Conservation (phyloP, 2,797 vertebrate species). For the Perodicticus potto region DNA sequence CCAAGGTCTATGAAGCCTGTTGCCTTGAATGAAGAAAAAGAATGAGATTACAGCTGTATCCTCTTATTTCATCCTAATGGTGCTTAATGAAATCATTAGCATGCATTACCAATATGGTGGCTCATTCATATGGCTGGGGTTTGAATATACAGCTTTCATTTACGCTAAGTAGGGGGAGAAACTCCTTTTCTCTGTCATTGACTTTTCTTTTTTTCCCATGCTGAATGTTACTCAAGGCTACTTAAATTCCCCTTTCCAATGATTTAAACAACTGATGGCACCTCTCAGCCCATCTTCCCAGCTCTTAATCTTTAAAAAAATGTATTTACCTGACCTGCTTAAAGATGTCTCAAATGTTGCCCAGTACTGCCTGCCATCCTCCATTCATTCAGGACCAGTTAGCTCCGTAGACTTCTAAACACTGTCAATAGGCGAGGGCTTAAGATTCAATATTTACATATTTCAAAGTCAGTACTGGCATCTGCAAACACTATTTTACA, state of each 20-base stretch:
- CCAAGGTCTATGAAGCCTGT: not conserved
- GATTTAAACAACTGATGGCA: not conserved
- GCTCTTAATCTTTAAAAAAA: not conserved
- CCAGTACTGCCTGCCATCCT: not conserved
- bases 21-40: not conserved
- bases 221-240: not conserved
- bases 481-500: slow-evolving; percentile 25
- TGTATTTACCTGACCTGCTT: not conserved
- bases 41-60: not conserved
- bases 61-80: not conserved
- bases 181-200: not conserved
- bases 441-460: not conserved
- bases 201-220: not conserved
- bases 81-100: not conserved
- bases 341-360: not conserved
- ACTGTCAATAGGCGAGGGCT: not conserved
- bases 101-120: not conserved
- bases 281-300: not conserved
- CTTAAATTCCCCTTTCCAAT: not conserved
- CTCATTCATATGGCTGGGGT: not conserved
- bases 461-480: not conserved
- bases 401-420: not conserved
- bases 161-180: not conserved
- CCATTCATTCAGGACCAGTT: not conserved
- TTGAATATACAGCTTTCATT: not conserved